Evolutionary conservation across 1,140 invertebrate species (phyloP).

Genomic region (Sitobion miscanthi): DNA sequence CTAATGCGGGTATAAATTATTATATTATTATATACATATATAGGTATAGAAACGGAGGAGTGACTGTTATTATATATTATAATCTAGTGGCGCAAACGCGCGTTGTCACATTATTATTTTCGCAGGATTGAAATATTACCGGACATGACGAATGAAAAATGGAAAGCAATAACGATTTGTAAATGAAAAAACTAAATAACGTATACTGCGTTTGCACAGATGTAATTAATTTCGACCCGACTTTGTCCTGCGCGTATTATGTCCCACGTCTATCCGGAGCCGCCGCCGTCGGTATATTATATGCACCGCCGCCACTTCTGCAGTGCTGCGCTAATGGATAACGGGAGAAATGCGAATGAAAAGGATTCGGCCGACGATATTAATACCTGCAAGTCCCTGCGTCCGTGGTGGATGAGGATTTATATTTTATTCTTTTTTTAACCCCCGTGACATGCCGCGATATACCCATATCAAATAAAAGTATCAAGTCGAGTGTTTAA

Average conservation of each 20-base stretch:
- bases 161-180: constrained; percentile 7
- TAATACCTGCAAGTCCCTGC: neutral
- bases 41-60: neutral
- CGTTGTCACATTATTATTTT: neutral
- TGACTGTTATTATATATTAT: neutral
- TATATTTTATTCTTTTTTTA: neutral
- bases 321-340: neutral
- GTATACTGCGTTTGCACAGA: neutral
- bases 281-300: neutral
- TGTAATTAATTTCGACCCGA: neutral
- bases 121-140: neutral
- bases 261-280: neutral
- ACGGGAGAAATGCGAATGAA: neutral
- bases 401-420: neutral
- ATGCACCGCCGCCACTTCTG: neutral
- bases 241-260: neutral
- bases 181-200: neutral
- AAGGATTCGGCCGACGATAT: constrained; percentile 2
- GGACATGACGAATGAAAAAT: neutral
- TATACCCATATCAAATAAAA: neutral
- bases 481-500: neutral
- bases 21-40: neutral
- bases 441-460: neutral
- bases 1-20: neutral
- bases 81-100: neutral